Percentiles rank a stretch among this genome's conserved stretches.
Evolutionary conservation across 2,888 invertebrate species (phyloP).

Genomic region (Neelides folsomi): DNA sequence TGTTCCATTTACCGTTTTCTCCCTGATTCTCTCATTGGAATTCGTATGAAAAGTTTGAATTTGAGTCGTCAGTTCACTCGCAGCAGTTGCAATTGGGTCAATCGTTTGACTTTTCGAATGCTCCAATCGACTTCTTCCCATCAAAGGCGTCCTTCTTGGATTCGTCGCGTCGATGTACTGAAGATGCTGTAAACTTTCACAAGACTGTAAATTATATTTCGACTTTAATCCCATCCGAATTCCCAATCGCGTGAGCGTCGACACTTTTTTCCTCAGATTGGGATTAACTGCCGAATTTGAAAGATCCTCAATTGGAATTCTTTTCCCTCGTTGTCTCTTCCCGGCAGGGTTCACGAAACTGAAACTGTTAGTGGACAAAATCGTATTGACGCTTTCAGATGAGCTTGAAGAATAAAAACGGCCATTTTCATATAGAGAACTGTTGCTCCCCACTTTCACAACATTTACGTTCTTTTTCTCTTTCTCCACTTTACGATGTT

Average conservation of each 20-base stretch:
- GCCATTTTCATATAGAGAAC: too few relatives aligned
- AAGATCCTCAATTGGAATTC: conserved; percentile 20
- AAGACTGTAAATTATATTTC: conserved; percentile 33
- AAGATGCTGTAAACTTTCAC: conserved; percentile 27
- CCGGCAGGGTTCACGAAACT: conserved; percentile 27
- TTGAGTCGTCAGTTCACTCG: too few relatives aligned
- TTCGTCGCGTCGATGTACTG: conserved; percentile 1
- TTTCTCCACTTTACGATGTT: too few relatives aligned
- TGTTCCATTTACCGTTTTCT: too few relatives aligned
- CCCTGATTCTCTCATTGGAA: too few relatives aligned
- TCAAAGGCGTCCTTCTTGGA: too few relatives aligned
- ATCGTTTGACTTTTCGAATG: too few relatives aligned
- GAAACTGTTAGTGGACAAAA: conserved; percentile 26
- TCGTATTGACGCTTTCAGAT: conserved; percentile 27
- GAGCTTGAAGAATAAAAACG: conserved; percentile 10
- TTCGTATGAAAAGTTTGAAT: too few relatives aligned
- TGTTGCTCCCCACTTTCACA: too few relatives aligned
- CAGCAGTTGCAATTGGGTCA: too few relatives aligned
- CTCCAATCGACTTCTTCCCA: too few relatives aligned
- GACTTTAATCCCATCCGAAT: conserved; percentile 31
- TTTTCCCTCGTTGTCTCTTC: conserved; percentile 24
- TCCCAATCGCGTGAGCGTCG: conserved; percentile 24
- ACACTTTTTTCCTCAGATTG: conserved; percentile 13
- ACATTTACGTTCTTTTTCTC: too few relatives aligned
- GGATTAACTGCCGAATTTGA: neutral